Percentiles rank a stretch among this genome's conserved stretches.
These are phyloP conservation scores for Cosmia pyralina DNA, from an alignment of 2,888 invertebrate genomes.

Conservation along the genomic window DNA sequence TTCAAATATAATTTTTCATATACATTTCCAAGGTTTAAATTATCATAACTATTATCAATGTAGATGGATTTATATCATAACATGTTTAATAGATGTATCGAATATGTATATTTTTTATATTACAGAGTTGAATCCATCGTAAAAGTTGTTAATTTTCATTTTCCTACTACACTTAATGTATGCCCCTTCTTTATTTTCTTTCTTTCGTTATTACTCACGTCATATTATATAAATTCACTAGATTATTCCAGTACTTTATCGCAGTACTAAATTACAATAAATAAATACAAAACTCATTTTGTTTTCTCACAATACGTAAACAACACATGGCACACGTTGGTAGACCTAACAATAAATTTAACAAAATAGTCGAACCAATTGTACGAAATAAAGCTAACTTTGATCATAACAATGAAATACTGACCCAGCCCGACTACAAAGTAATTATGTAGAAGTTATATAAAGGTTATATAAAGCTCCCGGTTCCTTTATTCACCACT, in stretches of 20 bases:
- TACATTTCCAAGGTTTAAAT: neutral
- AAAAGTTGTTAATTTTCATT: neutral
- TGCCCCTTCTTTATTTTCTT: neutral
- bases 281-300: slow-evolving; percentile 32
- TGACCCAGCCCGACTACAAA: slow-evolving; percentile 56
- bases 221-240: neutral
- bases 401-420: slow-evolving; percentile 71
- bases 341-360: slow-evolving; percentile 56
- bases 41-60: neutral
- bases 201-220: too few species aligned
- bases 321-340: slow-evolving; percentile 59
- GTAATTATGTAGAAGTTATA: slow-evolving; percentile 52
- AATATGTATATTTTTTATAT: neutral
- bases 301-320: slow-evolving; percentile 37
- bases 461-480: slow-evolving; percentile 33
- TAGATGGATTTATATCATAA: neutral
- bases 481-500: slow-evolving; percentile 55
- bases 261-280: slow-evolving; percentile 31
- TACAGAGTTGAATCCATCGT: neutral
- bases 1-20: neutral
- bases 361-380: slow-evolving; percentile 60
- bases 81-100: neutral
- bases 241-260: slow-evolving; percentile 8
- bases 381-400: slow-evolving; percentile 68
- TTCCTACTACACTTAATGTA: neutral